These are phyloP conservation scores for Euplagia quadripunctaria DNA, from an alignment of 2,888 invertebrate genomes.

Conservation along the genomic window DNA sequence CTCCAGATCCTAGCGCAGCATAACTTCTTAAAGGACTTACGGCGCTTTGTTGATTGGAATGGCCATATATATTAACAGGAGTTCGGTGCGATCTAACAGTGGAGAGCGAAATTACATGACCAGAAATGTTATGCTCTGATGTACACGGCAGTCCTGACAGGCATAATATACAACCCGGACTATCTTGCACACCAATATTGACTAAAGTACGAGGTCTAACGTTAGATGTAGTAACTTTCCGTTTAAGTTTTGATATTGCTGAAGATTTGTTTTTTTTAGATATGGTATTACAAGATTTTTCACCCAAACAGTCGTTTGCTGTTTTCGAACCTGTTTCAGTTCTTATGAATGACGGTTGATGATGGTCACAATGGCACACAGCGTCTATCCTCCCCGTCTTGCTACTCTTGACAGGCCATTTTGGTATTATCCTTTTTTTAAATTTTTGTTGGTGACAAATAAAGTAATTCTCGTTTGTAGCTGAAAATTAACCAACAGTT, in stretches of 20 bases:
- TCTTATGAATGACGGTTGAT: constrained; percentile 1
- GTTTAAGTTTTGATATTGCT: not conserved
- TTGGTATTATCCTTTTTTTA: not conserved
- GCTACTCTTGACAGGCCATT: not conserved
- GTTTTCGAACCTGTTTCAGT: constrained; percentile 1
- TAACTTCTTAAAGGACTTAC: constrained; percentile 16
- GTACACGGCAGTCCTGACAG: constrained; percentile 11
- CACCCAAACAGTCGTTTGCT: not conserved
- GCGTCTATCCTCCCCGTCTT: constrained; percentile 1
- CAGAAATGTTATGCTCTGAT: not conserved
- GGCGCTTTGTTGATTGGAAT: not conserved
- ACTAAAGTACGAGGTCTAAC: not conserved
- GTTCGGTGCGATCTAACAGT: not conserved
- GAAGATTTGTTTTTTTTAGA: not conserved
- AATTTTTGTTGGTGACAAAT: constrained; percentile 15
- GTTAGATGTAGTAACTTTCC: not conserved
- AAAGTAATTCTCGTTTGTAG: constrained; percentile 8
- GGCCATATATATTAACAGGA: constrained; percentile 5
- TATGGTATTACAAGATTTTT: not conserved
- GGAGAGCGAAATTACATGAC: not conserved
- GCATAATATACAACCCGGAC: constrained; percentile 12
- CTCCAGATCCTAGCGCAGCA: constrained; percentile 17
- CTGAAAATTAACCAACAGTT: constrained; percentile 14
- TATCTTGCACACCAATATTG: constrained; percentile 13
- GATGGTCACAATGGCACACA: constrained; percentile 7